Conservation (phyloP, 2,113 vertebrate species). For the Cryptomyrus ogoouensis region DNA sequence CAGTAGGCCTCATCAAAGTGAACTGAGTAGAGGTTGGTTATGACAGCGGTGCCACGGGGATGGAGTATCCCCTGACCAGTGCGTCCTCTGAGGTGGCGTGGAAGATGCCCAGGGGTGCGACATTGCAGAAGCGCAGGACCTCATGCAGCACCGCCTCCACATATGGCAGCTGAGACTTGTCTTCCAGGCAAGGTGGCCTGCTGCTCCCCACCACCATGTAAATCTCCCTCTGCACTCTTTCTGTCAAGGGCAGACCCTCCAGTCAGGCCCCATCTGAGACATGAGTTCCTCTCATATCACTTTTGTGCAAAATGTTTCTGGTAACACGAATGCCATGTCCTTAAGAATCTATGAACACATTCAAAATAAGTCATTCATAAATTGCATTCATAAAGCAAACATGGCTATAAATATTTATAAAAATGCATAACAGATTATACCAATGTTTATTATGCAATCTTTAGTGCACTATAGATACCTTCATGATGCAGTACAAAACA, state of each 20-base stretch:
- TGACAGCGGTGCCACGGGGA: constrained; percentile 87
- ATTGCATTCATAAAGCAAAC: no score
- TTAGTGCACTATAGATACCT: no score
- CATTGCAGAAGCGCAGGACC: constrained; percentile 86
- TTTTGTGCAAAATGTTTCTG: no score
- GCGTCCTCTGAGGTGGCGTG: constrained; percentile 76
- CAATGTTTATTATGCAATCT: no score
- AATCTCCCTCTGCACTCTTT: constrained; percentile 87
- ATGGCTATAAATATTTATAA: no score
- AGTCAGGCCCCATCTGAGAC: neutral
- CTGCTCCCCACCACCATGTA: constrained; percentile 68
- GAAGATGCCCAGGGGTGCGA: constrained; percentile 91
- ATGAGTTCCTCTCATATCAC: no score
- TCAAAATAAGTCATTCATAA: no score
- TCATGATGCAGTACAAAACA: no score
- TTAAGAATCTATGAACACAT: no score
- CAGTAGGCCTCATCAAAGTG: constrained; percentile 87
- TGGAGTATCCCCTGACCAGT: constrained; percentile 74
- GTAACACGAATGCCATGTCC: neutral
- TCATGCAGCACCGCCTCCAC: constrained; percentile 92
- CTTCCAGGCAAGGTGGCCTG: constrained; percentile 68
- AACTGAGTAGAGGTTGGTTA: constrained; percentile 73
- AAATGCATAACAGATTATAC: no score
- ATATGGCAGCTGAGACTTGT: constrained; percentile 83
- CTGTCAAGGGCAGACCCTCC: constrained; percentile 48